Conservation (phyloP, 2,888 invertebrate species). For the Tuta absoluta region DNA sequence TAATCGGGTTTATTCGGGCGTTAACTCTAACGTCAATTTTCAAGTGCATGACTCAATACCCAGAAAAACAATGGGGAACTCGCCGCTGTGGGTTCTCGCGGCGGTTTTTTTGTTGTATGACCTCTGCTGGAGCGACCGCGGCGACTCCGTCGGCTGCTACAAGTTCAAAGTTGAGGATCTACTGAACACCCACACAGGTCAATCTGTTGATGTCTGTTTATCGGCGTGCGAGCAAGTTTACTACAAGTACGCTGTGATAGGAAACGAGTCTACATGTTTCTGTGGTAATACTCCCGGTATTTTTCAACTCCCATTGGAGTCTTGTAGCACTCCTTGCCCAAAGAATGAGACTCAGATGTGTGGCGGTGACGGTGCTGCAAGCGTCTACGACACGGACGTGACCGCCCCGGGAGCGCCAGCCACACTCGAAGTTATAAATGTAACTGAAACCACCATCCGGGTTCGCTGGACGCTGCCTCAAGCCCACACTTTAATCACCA, state of each 20-base stretch:
- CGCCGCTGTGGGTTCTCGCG: conserved; percentile 41
- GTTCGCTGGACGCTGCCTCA: conserved; percentile 82
- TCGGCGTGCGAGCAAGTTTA: conserved; percentile 73
- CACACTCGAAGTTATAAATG: conserved; percentile 79
- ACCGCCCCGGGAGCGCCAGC: conserved; percentile 86
- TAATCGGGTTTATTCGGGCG: conserved; percentile 26
- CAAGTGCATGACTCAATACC: conserved; percentile 35
- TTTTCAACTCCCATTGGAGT: conserved; percentile 64
- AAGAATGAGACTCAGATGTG: conserved; percentile 83
- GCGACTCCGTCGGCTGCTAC: conserved; percentile 72
- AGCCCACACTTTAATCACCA: conserved; percentile 75
- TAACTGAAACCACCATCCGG: conserved; percentile 83
- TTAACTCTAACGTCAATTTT: conserved; percentile 29
- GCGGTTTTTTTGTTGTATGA: conserved; percentile 44
- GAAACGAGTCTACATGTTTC: conserved; percentile 70
- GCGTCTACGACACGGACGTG: conserved; percentile 85
- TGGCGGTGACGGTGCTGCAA: conserved; percentile 85
- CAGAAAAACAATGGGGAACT: conserved; percentile 61
- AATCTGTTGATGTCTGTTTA: conserved; percentile 72
- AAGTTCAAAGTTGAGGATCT: conserved; percentile 58
- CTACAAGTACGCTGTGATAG: conserved; percentile 72
- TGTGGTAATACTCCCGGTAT: conserved; percentile 70
- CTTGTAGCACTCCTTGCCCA: conserved; percentile 82
- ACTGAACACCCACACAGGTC: conserved; percentile 71
- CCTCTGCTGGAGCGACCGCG: conserved; percentile 55